Conservation (phyloP, 2,797 vertebrate genomes). For the Pipistrellus nathusii region DNA sequence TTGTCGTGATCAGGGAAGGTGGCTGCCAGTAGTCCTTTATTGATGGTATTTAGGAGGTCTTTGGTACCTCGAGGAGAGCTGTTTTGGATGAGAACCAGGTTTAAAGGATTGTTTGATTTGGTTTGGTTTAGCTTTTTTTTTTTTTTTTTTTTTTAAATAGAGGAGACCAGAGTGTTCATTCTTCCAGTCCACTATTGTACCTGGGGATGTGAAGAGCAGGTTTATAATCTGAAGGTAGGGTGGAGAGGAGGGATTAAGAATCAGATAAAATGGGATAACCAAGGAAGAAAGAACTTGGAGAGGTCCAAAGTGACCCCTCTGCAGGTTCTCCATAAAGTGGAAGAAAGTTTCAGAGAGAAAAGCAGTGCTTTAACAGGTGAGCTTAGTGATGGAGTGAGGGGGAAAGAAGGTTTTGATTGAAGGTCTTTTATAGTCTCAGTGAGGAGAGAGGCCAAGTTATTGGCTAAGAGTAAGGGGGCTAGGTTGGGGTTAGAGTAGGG, state of each 20-base stretch:
- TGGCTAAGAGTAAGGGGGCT: not conserved
- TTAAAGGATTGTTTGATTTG: not conserved
- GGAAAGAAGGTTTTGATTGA: not conserved
- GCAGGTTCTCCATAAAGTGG: not conserved
- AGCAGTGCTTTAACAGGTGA: not conserved
- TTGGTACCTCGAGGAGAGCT: not conserved
- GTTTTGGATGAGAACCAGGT: not conserved
- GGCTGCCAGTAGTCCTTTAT: not conserved
- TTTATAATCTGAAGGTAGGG: not conserved
- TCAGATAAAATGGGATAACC: not conserved
- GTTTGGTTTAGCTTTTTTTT: not conserved
- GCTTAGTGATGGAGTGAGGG: not conserved
- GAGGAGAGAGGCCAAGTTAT: not conserved
- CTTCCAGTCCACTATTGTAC: not conserved
- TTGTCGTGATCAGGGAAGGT: not conserved
- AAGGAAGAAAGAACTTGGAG: not conserved
- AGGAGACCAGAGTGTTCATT: not conserved
- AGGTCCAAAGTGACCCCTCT: not conserved
- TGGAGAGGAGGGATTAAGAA: not conserved
- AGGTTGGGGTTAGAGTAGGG: not conserved
- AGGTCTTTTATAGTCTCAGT: slow-evolving; percentile 11
- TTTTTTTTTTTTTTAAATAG: not conserved
- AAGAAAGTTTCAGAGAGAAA: not conserved
- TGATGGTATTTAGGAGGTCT: not conserved
- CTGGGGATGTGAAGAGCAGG: not conserved